Conservation (phyloP, 1,140 invertebrate genomes). For the Pygmarrhopalites habei region DNA sequence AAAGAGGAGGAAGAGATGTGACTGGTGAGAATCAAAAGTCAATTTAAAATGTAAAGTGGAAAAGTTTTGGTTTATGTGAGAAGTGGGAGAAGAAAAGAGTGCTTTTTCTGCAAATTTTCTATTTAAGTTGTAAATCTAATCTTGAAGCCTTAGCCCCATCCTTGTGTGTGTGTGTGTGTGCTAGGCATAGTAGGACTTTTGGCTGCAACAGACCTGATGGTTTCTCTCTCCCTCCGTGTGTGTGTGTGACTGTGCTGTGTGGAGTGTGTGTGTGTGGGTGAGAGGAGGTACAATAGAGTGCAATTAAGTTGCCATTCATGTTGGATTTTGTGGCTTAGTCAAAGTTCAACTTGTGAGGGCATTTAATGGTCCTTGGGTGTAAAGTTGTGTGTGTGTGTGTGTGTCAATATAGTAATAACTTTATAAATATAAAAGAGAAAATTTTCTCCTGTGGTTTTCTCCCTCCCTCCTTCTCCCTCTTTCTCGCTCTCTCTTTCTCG, state of each 20-base stretch:
- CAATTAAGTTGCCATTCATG: constrained; percentile 37
- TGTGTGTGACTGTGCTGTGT: too few species aligned
- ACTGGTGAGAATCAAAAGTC: constrained; percentile 25
- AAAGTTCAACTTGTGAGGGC: constrained; percentile 30
- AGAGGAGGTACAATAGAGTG: constrained; percentile 29
- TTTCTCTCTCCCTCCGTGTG: background rate
- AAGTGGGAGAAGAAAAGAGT: constrained; percentile 19
- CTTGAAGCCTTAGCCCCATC: background rate
- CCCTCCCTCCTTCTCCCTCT: background rate
- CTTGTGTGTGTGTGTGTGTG: background rate
- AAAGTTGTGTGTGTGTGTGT: background rate
- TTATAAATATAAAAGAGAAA: too few species aligned
- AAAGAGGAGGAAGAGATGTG: too few species aligned
- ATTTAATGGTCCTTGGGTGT: constrained; percentile 29
- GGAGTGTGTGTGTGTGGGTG: background rate
- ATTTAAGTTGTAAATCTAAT: constrained; percentile 38
- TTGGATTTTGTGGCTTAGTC: constrained; percentile 23
- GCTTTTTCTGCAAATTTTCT: constrained; percentile 34
- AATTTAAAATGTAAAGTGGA: constrained; percentile 33
- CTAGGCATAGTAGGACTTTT: background rate
- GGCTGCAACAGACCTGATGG: too few species aligned
- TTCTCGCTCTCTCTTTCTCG: too few species aligned
- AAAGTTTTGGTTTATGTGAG: constrained; percentile 18
- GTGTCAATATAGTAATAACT: background rate
- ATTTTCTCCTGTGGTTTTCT: background rate